Conservation (phyloP, 2,113 vertebrate genomes). For the Callithrix jacchus region DNA sequence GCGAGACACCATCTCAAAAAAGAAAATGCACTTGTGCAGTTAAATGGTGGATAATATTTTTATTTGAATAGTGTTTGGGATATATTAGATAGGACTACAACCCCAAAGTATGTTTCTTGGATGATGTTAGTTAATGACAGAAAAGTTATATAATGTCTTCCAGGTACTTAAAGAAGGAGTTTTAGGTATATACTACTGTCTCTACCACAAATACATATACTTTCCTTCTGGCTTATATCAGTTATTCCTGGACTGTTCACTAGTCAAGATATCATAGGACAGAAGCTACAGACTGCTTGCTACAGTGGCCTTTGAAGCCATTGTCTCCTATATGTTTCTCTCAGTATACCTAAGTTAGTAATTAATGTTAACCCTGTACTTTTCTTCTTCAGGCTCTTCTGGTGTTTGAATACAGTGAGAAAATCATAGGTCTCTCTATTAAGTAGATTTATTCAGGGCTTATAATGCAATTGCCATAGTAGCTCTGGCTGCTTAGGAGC, state of each 20-base stretch:
- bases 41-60: constrained; percentile 19
- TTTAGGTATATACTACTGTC: not conserved
- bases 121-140: not conserved
- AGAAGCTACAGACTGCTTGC: not conserved
- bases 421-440: not conserved
- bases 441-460: not conserved
- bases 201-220: not conserved
- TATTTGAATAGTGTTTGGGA: not conserved
- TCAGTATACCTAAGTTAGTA: not conserved
- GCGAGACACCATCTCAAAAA: too few relatives aligned
- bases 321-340: not conserved
- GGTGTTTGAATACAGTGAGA: not conserved
- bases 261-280: not conserved
- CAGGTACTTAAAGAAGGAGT: not conserved
- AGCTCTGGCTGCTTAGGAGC: not conserved
- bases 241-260: not conserved
- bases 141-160: not conserved
- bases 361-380: not conserved
- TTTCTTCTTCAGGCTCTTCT: not conserved
- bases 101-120: not conserved
- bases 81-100: not conserved
- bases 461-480: not conserved
- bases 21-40: not conserved
- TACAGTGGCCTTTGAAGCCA: not conserved
- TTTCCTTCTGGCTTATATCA: not conserved